These are phyloP conservation scores for Meriones psammophilus DNA, from an alignment of 2,797 vertebrate species.

Conservation along the genomic window DNA sequence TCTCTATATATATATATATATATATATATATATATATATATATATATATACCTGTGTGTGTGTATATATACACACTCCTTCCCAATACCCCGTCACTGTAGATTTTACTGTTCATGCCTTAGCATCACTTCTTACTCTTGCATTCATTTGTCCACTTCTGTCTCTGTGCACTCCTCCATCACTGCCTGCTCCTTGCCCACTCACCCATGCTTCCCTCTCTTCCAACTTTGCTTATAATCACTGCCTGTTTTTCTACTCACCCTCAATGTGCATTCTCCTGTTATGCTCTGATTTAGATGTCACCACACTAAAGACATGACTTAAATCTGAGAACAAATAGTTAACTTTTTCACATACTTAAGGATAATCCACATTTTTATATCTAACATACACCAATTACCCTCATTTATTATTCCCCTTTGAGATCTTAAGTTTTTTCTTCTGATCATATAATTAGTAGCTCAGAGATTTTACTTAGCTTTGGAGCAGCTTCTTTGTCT, in stretches of 20 bases:
- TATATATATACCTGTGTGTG: no score
- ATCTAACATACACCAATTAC: background rate
- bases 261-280: background rate
- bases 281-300: background rate
- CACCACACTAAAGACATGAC: no score
- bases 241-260: background rate
- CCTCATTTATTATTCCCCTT: constrained; percentile 8
- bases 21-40: no score
- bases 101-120: background rate
- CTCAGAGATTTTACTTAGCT: background rate
- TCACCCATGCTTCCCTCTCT: no score
- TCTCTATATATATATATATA: no score
- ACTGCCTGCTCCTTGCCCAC: background rate
- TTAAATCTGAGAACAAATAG: background rate
- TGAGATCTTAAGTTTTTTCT: background rate
- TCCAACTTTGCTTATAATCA: background rate
- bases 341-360: background rate
- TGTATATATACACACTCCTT: no score
- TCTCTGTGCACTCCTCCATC: background rate
- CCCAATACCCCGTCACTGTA: background rate
- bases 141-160: no score
- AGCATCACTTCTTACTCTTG: background rate
- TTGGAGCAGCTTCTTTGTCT: background rate
- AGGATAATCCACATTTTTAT: background rate
- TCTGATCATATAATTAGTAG: background rate